phyloP scores from a whole-genome alignment of 2,888 invertebrate genomes.

The Endotricha flammealis region DNA sequence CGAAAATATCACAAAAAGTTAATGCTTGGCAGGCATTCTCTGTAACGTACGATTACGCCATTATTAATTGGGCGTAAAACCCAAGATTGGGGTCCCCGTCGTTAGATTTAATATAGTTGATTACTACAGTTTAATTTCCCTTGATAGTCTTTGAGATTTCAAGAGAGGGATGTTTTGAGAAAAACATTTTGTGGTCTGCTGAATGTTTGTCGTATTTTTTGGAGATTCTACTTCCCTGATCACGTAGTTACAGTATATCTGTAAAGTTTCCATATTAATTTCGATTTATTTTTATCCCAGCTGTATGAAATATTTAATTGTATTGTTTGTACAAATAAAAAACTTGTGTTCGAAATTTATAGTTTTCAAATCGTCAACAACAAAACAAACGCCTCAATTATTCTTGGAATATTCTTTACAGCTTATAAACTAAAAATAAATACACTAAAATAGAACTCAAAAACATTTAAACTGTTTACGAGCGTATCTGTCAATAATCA shows the following conservation, averaged over 20 bases:
- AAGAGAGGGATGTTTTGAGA: neutral
- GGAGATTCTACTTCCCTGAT: no score
- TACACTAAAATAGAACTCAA: constrained; percentile 14
- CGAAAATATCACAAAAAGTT: constrained; percentile 13
- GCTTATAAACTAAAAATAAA: constrained; percentile 10
- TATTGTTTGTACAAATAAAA: no score
- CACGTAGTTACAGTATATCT: no score
- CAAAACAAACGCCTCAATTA: neutral
- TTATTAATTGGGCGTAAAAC: constrained; percentile 68
- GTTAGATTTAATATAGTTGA: constrained; percentile 34
- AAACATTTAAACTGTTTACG: constrained; percentile 16
- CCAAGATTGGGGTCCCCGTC: constrained; percentile 38
- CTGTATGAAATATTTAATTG: no score
- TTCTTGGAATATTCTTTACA: neutral
- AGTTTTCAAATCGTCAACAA: no score
- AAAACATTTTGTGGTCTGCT: neutral
- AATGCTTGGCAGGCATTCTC: constrained; percentile 38
- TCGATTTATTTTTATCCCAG: no score
- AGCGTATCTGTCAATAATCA: constrained; percentile 61
- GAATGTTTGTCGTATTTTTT: no score
- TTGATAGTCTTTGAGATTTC: constrained; percentile 8
- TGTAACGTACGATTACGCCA: constrained; percentile 38
- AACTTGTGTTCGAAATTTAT: no score
- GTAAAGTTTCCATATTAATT: no score
- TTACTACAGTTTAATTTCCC: constrained; percentile 18